phyloP scores from a whole-genome alignment of 2,797 vertebrate species.

The Lagocephalus sceleratus region DNA sequence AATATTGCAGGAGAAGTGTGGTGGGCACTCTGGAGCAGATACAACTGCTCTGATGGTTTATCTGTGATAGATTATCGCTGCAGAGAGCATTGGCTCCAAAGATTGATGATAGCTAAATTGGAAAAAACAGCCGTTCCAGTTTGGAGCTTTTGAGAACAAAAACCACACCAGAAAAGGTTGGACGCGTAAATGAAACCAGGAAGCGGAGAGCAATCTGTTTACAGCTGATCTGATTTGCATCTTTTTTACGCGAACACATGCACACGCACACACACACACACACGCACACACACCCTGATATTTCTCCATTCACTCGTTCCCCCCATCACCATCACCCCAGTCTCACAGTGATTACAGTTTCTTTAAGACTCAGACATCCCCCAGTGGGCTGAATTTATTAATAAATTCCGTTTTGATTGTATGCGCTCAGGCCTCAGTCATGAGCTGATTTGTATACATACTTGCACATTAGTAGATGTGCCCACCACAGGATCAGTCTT shows the following conservation, averaged over 20 bases:
- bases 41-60: neutral
- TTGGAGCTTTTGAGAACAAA: slow-evolving; percentile 29
- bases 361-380: slow-evolving; percentile 56
- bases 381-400: slow-evolving; percentile 62
- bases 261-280: slow-evolving; percentile 20
- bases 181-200: slow-evolving; percentile 3
- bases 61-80: neutral
- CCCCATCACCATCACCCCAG: neutral
- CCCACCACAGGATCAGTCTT: slow-evolving; percentile 64
- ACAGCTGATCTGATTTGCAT: slow-evolving; percentile 30
- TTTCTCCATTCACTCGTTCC: slow-evolving; percentile 15
- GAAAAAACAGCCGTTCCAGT: slow-evolving; percentile 4
- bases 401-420: slow-evolving; percentile 68
- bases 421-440: slow-evolving; percentile 60
- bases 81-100: neutral
- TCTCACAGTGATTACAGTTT: slow-evolving; percentile 59
- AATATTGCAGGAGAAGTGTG: neutral
- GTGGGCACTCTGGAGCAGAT: neutral
- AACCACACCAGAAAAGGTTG: slow-evolving; percentile 11
- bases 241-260: slow-evolving; percentile 17
- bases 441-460: slow-evolving; percentile 79
- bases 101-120: neutral
- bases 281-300: slow-evolving; percentile 8
- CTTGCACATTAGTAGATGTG: slow-evolving; percentile 73
- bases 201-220: slow-evolving; percentile 28